Percentiles rank a stretch among this genome's conserved stretches.
These are phyloP conservation scores for Microctonus aethiopoides DNA, from an alignment of 2,888 invertebrate species.

Conservation along the genomic window DNA sequence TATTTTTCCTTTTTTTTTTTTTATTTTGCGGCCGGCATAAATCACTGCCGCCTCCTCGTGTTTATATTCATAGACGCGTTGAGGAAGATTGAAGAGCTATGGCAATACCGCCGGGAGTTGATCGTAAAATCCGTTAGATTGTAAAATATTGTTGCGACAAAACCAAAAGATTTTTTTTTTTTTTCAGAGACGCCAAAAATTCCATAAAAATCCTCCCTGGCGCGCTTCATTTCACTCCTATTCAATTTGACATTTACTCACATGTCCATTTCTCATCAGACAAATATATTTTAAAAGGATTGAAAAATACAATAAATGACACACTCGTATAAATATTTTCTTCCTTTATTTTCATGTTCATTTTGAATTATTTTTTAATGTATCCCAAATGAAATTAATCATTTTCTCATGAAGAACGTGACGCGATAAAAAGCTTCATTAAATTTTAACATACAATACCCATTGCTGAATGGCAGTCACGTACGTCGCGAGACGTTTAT, in stretches of 20 bases:
- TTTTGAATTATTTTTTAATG: neutral
- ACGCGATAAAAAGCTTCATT: slow-evolving; percentile 25
- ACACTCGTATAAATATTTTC: neutral
- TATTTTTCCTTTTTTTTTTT: slow-evolving; percentile 21
- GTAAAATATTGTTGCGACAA: slow-evolving; percentile 60
- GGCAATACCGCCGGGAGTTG: slow-evolving; percentile 52
- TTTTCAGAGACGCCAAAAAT: neutral
- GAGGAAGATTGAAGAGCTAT: slow-evolving; percentile 62
- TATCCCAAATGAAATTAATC: neutral
- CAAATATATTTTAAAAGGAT: neutral
- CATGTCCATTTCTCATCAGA: neutral
- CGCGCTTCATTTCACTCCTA: slow-evolving; percentile 10
- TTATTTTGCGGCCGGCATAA: slow-evolving; percentile 52
- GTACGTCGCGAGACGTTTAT: slow-evolving; percentile 20
- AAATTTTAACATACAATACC: slow-evolving; percentile 19
- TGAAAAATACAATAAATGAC: neutral
- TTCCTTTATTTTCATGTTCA: slow-evolving; percentile 3
- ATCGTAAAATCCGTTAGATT: slow-evolving; percentile 61
- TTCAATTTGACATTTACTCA: slow-evolving; percentile 12
- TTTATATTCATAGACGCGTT: slow-evolving; percentile 63
- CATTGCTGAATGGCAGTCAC: slow-evolving; percentile 15
- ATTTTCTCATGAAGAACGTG: slow-evolving; percentile 10
- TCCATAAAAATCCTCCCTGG: neutral
- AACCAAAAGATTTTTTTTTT: slow-evolving; percentile 4
- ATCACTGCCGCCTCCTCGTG: slow-evolving; percentile 59